Evolutionary conservation across 2,888 invertebrate genomes (phyloP), one percentile per base, ranked within the genome.

Genomic region (Rhorus exstirpatorius): DNA sequence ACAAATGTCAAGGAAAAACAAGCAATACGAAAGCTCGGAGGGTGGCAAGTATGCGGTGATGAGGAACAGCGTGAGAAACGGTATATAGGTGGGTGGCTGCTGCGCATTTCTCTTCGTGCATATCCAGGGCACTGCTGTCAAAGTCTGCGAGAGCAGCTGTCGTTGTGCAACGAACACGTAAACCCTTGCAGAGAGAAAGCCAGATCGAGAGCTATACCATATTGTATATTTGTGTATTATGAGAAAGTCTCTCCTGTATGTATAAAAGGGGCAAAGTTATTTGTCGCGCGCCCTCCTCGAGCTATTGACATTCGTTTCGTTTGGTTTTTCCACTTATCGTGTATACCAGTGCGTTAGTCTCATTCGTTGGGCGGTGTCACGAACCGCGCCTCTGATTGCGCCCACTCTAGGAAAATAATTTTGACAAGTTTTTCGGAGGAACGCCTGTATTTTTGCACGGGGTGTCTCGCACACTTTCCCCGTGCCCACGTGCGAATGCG

Each of bases 1-100:
- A 88, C 87, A 87, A 89, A 89, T 86, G 87, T 84, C 84, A 85
- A 83, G 85, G 86, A 86, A 89, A 88, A 86, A 87, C 86, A 86
- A 87, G 87, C 83, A 88, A 84, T 74, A 80, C 74, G 83, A 79
- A 83, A 67, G 67, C 71, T 67, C 78, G 65, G 55, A 83, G 76
- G 81, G 83, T 83, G 81, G 76, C 55, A 83, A 77, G 46, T 75
- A 76, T 65, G 72, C 63, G 67, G 76, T 53, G 67, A 68, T 67
- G 82, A 68, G 49, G 58, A 61, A 35, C 58, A 71, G 67, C 74
- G 74, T 65, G 80, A 70, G 85, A 83, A 86, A 84, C 83, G 79
- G 86, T n/a, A n/a, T n/a, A n/a, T 86, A 76, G 75, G 76, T 71
- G 77, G 76, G 77, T 26, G 63, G 12, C n/a, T 41, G 19, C 21